phyloP scores from a whole-genome alignment of 2,888 invertebrate genomes.

The Protonemura montana region DNA sequence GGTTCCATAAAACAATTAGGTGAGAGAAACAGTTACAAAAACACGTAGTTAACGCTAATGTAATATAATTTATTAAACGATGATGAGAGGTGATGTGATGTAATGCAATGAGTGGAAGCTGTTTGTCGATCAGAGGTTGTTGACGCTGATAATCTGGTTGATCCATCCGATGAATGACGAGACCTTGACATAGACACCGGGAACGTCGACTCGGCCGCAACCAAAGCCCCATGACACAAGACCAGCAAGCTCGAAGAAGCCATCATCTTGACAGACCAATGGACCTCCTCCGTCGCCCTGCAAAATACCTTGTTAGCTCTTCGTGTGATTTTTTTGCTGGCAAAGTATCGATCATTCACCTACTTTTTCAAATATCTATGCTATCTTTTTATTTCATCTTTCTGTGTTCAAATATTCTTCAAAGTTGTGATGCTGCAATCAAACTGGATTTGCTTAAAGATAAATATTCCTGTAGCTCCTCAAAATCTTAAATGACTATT shows the following conservation, averaged over 20 bases:
- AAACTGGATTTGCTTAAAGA: too few species aligned
- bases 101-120: neutral
- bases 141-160: conserved; percentile 95
- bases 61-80: conserved; percentile 12
- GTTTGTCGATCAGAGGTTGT: conserved; percentile 64
- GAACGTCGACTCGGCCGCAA: conserved; percentile 91
- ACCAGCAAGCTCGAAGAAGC: conserved; percentile 91
- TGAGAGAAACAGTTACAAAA: too few species aligned
- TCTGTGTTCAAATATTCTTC: too few species aligned
- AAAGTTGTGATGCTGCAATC: too few species aligned
- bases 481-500: too few species aligned
- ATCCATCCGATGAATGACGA: conserved; percentile 97
- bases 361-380: neutral
- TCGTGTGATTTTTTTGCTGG: neutral
- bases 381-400: too few species aligned
- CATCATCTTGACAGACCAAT: conserved; percentile 89
- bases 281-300: conserved; percentile 96
- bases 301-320: conserved; percentile 48
- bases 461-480: too few species aligned
- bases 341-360: neutral
- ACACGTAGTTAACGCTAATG: neutral
- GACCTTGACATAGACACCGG: conserved; percentile 97
- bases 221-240: conserved; percentile 96
- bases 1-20: too few species aligned
- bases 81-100: neutral